A percentile compares a stretch with the other conserved stretches of the same genome.
Evolutionary conservation across 2,888 invertebrate genomes (phyloP).

Genomic region (Acrobasis repandana): DNA sequence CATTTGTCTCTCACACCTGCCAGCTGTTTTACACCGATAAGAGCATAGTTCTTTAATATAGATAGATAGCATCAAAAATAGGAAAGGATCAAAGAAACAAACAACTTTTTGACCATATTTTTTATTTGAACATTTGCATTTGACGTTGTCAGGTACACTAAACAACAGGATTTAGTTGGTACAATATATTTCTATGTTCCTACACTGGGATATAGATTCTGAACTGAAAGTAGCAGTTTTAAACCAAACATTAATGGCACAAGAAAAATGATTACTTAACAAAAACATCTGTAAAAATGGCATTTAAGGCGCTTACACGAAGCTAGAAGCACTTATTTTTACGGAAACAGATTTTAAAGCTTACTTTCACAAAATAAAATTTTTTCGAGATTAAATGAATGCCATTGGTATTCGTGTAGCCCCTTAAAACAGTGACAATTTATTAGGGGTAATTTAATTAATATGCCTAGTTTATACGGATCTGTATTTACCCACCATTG

Average conservation of each 20-base stretch:
- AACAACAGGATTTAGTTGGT: slow-evolving; percentile 54
- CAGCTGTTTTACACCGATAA: no score
- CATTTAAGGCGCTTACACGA: not conserved
- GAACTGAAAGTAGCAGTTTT: slow-evolving; percentile 8
- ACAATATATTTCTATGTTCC: slow-evolving; percentile 35
- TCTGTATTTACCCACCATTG: no score
- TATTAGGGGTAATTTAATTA: no score
- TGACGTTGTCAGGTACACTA: slow-evolving; percentile 66
- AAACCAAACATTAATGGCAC: slow-evolving; percentile 41
- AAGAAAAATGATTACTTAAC: slow-evolving; percentile 31
- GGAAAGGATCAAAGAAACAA: slow-evolving; percentile 38
- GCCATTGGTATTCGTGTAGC: no score
- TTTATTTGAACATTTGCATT: slow-evolving; percentile 72
- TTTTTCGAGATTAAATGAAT: no score
- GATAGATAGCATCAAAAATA: not conserved
- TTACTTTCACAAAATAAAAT: no score
- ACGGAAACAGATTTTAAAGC: no score
- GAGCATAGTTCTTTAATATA: no score
- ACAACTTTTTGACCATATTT: slow-evolving; percentile 20
- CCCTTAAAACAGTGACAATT: no score
- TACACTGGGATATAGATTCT: slow-evolving; percentile 42
- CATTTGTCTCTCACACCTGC: no score
- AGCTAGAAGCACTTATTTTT: no score
- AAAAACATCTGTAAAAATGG: slow-evolving; percentile 3
- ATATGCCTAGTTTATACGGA: no score